Base-by-base conservation (phyloP, 2,888 invertebrate genomes). In the Oscheius onirici region DNA sequence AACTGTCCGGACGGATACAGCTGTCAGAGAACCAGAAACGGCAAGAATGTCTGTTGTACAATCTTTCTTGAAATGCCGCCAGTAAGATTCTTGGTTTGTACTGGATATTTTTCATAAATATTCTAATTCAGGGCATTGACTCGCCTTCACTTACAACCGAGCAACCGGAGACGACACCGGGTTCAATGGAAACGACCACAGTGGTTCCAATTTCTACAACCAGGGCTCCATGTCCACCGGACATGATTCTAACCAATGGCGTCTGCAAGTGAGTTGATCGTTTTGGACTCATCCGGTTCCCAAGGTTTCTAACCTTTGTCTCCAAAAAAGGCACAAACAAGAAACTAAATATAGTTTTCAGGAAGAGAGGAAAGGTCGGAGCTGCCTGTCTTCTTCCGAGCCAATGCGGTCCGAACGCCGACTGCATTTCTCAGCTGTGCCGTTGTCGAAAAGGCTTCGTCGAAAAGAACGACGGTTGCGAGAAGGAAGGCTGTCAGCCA, bases 1-100 rank as follows among this genome's bases (percentile, higher is more conserved):
- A 73, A 75, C 44, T 85, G 85, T 71, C 85, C 85, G 5, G 71
- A 70, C 3, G 84, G 84, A 15, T 85, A 83, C 55, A 28, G 63
- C 1, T 85, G 85, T 72, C 77, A 78, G 52, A 69, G 72, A 40
- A 74, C 80, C 13, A 61, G 69, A n/a, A 68, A 58, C 24, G 74
- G 73, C 10, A 75, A 73, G 46, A 61, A 75, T 15, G 78, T 83
- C 34, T 84, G 84, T 63, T 84, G 84, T 61, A 84, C 84, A 41
- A 61, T 0, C 43, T 46, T 65, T 69, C 0, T 51, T 71, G n/a
- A 28, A 20, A 52, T 49, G 54, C 34, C 58, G 6, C 58, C 58
- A 3, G 58, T 58, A 15, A 54, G 55, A 26, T 26, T 26, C 55
- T n/a, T n/a, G 24, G 34, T 34, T 8, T 49, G 17, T 11, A 6